A percentile compares a stretch with the other conserved stretches of the same genome.
phyloP scores from a whole-genome alignment of 2,113 vertebrate species.

The Hemibates koningsi region DNA sequence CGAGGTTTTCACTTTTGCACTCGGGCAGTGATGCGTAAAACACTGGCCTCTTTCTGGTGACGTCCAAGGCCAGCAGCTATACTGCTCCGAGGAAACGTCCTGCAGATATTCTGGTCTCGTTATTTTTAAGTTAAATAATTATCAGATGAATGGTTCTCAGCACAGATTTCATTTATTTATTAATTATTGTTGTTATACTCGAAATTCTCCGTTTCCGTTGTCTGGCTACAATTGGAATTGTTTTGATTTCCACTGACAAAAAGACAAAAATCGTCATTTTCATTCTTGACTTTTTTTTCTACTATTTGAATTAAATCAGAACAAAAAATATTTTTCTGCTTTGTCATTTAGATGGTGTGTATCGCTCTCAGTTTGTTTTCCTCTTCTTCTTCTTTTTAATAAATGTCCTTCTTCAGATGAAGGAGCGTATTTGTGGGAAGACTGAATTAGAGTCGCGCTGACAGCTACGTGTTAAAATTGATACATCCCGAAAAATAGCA shows the following conservation, averaged over 20 bases:
- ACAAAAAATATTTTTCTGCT: not conserved
- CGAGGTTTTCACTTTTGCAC: not conserved
- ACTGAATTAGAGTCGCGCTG: not conserved
- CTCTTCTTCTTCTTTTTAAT: accelerated
- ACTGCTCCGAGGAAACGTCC: not conserved
- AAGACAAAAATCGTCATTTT: not conserved
- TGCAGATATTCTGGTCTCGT: not conserved
- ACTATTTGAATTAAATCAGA: not conserved
- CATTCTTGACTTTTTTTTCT: not conserved
- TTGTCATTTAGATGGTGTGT: not conserved
- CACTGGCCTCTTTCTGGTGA: accelerated
- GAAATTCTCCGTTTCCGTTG: not conserved
- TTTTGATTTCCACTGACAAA: not conserved
- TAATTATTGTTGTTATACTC: not conserved
- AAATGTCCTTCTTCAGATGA: not conserved
- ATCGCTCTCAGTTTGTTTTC: not conserved
- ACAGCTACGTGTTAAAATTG: constrained; percentile 8
- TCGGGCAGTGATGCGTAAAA: not conserved
- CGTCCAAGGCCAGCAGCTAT: not conserved
- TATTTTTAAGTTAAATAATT: not conserved
- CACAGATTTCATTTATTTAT: not conserved
- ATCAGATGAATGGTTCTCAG: not conserved
- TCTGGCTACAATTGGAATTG: accelerated
- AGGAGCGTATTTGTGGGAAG: not conserved
- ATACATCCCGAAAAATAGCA: not conserved